Evolutionary conservation across 2,888 invertebrate genomes (phyloP), one percentile per base, ranked within the genome.

Genomic region (Dryadula phaetusa): DNA sequence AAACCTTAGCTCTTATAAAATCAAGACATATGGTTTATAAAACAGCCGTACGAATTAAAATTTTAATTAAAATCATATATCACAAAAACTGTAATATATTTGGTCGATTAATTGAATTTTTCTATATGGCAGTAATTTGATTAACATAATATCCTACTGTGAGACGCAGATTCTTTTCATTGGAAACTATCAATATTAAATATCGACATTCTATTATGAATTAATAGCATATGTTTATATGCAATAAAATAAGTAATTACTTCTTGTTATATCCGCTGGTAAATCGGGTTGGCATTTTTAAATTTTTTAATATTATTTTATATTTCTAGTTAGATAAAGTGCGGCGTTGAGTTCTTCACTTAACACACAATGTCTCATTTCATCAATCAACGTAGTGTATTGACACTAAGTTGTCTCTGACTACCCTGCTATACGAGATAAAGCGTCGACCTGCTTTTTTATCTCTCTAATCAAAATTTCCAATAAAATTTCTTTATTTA

Each of bases 191-290:
- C 56, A 68, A 40, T 46, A 47, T 64, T 37, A 47, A 64, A 61
- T 66, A 34, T 42, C 60, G 44, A 60, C 14, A 32, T 46, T 60
- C 60, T 32, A 46, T 46, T 60, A 60, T 14, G 14, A 32, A 1
- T 20, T 46, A 44, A 67, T 67, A 67, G 53, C 66, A 54, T 70
- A 62, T 73, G 58, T 70, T 71, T 70, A 73, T 71, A 64, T 66
- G 71, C 62, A 65, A 73, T 73, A 73, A 73, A 71, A 70, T 28
- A 46, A 25, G 34, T 69, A 60, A 69, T 69, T 66, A 65, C 44
- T 65, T 65, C 62, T 54, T 49, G 46, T 58, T 66, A 49, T 40
- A 47, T 62, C 34, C 56, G 56, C 37, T 56, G 25, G 22, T 56
- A 56, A 3, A 56, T 40, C 7, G 37, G 20, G n/a, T 37, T 56